Conservation (phyloP, 2,888 invertebrate species). For the Neuroscelio doddi region DNA sequence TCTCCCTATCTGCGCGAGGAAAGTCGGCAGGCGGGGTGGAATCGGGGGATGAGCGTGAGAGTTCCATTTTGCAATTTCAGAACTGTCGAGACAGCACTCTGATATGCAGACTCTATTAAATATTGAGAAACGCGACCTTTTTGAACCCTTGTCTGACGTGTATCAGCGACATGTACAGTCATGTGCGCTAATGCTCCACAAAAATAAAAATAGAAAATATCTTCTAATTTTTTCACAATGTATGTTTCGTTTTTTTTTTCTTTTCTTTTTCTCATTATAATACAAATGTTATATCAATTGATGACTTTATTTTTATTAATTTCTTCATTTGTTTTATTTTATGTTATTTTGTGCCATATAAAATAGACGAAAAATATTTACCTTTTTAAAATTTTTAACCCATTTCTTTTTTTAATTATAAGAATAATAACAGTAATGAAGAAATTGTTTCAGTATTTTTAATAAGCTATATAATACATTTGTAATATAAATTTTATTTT, state of each 20-base stretch:
- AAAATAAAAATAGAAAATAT: conserved; percentile 5
- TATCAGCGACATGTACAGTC: conserved; percentile 39
- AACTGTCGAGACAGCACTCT: conserved; percentile 70
- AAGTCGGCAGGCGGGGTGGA: conserved; percentile 9
- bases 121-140: conserved; percentile 66
- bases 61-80: conserved; percentile 68
- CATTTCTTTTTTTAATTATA: no score
- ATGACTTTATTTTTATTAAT: no score
- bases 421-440: no score
- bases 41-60: conserved; percentile 25
- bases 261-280: no score
- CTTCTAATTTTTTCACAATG: background rate
- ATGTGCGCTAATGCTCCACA: conserved; percentile 29
- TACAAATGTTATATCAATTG: no score
- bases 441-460: no score
- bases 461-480: no score
- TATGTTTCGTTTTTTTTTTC: background rate
- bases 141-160: conserved; percentile 45
- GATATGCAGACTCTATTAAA: conserved; percentile 69
- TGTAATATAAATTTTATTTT: no score
- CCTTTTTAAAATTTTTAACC: no score
- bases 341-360: no score
- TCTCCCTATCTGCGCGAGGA: conserved; percentile 41
- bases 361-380: no score
- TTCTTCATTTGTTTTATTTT: no score